Evolutionary conservation across 2,113 vertebrate species (phyloP).

Genomic region (Tichodroma muraria): DNA sequence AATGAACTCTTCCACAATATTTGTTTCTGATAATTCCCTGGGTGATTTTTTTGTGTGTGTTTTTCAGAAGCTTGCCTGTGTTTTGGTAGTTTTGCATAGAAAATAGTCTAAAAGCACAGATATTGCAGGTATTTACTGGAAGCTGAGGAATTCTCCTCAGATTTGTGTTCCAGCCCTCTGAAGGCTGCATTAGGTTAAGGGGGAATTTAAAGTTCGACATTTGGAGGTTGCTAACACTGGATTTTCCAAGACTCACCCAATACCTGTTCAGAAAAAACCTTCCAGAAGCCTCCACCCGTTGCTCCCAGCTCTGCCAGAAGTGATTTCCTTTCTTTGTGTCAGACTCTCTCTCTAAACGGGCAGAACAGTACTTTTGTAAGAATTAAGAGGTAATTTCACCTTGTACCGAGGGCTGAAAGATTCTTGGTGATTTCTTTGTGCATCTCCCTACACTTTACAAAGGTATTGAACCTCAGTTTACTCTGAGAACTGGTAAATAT

Average conservation of each 20-base stretch:
- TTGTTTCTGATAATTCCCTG: constrained; percentile 56
- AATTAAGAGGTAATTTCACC: not conserved
- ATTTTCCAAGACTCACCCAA: not conserved
- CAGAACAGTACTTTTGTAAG: not conserved
- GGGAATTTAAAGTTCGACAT: not conserved
- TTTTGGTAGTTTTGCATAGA: constrained; percentile 11
- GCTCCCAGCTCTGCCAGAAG: no score
- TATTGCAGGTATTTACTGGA: not conserved
- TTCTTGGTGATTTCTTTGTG: not conserved
- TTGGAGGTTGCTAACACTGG: rapidly evolving
- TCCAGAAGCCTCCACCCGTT: not conserved
- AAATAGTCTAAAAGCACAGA: constrained; percentile 7
- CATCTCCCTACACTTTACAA: not conserved
- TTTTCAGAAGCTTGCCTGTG: constrained; percentile 2
- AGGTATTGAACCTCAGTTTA: not conserved
- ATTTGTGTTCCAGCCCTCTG: not conserved
- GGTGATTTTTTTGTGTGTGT: not conserved
- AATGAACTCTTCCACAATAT: constrained; percentile 63
- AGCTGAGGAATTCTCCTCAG: not conserved
- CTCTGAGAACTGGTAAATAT: not conserved
- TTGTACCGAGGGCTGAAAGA: not conserved
- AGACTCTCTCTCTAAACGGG: no score
- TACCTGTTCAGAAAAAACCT: not conserved
- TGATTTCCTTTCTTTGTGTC: not conserved
- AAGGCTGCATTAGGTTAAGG: not conserved